A percentile compares a stretch with the other conserved stretches of the same genome.
phyloP scores from a whole-genome alignment of 1,140 invertebrate genomes.

The Glossosoma conforme region DNA sequence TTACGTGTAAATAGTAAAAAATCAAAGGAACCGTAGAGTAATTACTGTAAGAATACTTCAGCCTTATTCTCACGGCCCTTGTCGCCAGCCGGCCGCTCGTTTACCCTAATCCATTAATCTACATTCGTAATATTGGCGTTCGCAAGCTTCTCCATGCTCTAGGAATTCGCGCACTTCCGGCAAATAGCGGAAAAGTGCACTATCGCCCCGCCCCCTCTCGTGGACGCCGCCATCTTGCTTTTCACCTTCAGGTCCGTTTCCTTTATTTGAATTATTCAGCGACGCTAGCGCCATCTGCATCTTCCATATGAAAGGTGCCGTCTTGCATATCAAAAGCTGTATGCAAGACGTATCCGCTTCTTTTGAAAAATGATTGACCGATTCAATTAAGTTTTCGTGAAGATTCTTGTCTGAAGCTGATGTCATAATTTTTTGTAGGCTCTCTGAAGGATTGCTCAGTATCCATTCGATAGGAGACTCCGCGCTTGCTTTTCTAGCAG shows the following conservation, averaged over 20 bases:
- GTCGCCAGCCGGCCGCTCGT: neutral
- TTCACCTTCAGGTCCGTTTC: constrained; percentile 27
- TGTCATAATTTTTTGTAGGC: constrained; percentile 52
- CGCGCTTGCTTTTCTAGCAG: constrained; percentile 31
- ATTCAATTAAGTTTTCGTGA: constrained; percentile 57
- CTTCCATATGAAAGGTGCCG: constrained; percentile 65
- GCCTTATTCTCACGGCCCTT: constrained; percentile 10
- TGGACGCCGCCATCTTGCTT: constrained; percentile 3
- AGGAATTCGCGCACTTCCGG: constrained; percentile 60
- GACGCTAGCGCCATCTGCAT: constrained; percentile 62
- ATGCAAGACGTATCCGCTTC: constrained; percentile 62
- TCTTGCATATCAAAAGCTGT: constrained; percentile 70
- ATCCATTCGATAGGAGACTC: constrained; percentile 50
- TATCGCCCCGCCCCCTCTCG: constrained; percentile 24
- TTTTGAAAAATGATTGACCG: constrained; percentile 47
- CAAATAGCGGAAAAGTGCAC: constrained; percentile 54
- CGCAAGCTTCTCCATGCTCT: constrained; percentile 58
- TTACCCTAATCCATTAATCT: constrained; percentile 29
- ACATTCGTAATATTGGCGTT: constrained; percentile 55
- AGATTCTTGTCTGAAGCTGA: constrained; percentile 57
- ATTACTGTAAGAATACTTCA: neutral
- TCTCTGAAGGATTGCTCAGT: constrained; percentile 40
- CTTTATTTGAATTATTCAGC: constrained; percentile 30
- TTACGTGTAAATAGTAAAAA: too few species aligned
- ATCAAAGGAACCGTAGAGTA: neutral